These are phyloP conservation scores for Hesperia comma DNA, from an alignment of 2,888 invertebrate species.

Conservation along the genomic window DNA sequence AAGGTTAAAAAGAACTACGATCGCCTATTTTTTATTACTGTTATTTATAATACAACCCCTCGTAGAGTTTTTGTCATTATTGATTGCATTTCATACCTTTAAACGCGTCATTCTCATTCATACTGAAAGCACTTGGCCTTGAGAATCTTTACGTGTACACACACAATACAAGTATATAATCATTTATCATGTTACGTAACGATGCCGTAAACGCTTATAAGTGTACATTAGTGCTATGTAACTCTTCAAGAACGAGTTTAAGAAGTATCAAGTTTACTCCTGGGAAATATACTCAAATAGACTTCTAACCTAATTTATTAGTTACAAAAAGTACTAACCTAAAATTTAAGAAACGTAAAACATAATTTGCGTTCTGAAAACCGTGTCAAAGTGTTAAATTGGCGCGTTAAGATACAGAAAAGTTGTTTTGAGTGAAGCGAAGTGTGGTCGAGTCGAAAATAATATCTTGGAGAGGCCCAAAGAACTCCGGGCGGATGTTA, in stretches of 20 bases:
- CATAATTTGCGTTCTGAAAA: slow-evolving; percentile 59
- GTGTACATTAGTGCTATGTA: slow-evolving; percentile 56
- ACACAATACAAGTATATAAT: slow-evolving; percentile 55
- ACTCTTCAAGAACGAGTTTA: slow-evolving; percentile 60
- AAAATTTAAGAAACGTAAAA: slow-evolving; percentile 51
- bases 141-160: slow-evolving; percentile 61
- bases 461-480: slow-evolving; percentile 76
- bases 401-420: slow-evolving; percentile 68
- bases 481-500: slow-evolving; percentile 78
- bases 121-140: slow-evolving; percentile 72
- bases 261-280: slow-evolving; percentile 49
- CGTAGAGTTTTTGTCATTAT: slow-evolving; percentile 24
- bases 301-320: slow-evolving; percentile 45
- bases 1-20: neutral
- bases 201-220: slow-evolving; percentile 57
- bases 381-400: slow-evolving; percentile 60
- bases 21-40: neutral
- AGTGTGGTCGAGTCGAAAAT: slow-evolving; percentile 74
- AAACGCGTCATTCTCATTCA: slow-evolving; percentile 46
- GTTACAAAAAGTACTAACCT: slow-evolving; percentile 59
- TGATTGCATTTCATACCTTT: slow-evolving; percentile 40
- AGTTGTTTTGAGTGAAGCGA: slow-evolving; percentile 78
- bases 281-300: slow-evolving; percentile 42
- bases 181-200: slow-evolving; percentile 70
- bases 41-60: slow-evolving; percentile 31